A percentile compares a stretch with the other conserved stretches of the same genome.
Evolutionary conservation across 1,140 invertebrate species (phyloP).

Genomic region (Drosophila lacteicornis): DNA sequence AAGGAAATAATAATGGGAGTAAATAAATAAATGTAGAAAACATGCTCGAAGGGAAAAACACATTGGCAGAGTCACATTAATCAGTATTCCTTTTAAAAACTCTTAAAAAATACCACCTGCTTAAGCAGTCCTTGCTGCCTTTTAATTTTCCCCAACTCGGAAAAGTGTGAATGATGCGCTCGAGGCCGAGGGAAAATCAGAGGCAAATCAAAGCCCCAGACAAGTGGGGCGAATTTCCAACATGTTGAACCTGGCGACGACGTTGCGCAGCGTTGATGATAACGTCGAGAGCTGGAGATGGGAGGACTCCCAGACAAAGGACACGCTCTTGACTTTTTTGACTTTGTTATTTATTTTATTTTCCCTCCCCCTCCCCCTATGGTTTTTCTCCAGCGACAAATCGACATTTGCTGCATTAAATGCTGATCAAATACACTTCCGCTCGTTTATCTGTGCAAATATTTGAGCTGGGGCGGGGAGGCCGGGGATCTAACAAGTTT

Average conservation of each 20-base stretch:
- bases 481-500: slow-evolving; percentile 60
- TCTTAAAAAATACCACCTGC: no score
- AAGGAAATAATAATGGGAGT: background rate
- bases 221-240: slow-evolving; percentile 36
- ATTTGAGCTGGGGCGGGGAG: slow-evolving; percentile 54
- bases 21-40: background rate
- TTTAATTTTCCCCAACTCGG: background rate
- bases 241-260: slow-evolving; percentile 52
- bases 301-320: slow-evolving; percentile 28
- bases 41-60: no score
- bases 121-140: background rate
- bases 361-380: background rate
- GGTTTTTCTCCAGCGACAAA: slow-evolving; percentile 53
- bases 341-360: slow-evolving; percentile 43
- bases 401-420: slow-evolving; percentile 76
- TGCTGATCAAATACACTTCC: slow-evolving; percentile 77
- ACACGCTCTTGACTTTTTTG: slow-evolving; percentile 34
- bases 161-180: slow-evolving; percentile 32
- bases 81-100: no score
- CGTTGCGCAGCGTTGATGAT: slow-evolving; percentile 41
- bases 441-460: slow-evolving; percentile 82
- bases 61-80: no score
- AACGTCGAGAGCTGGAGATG: slow-evolving; percentile 21
- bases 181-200: background rate
- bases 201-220: slow-evolving; percentile 45